A percentile compares a stretch with the other conserved stretches of the same genome.
Conservation (phyloP, 2,113 vertebrate genomes). For the Oriolus oriolus region DNA sequence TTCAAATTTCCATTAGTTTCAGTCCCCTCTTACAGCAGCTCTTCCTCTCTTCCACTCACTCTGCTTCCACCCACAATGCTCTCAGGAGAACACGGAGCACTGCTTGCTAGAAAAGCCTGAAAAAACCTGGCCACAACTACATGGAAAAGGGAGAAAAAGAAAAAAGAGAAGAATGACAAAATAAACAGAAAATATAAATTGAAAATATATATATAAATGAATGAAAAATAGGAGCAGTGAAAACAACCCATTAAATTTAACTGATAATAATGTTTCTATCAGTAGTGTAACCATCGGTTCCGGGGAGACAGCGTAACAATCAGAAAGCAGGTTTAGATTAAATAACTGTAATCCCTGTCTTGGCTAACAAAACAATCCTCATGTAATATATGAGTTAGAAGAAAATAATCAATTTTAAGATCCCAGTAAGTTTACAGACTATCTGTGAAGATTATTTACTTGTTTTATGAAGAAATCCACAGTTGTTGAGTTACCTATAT, state of each 20-base stretch:
- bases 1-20: not conserved
- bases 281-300: not conserved
- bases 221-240: not conserved
- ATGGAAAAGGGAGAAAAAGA: not conserved
- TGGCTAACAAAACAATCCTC: not conserved
- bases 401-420: not conserved
- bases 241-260: not conserved
- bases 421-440: not conserved
- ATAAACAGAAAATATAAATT: not conserved
- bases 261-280: not conserved
- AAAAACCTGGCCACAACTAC: not conserved
- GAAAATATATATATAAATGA: not conserved
- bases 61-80: not conserved
- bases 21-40: not conserved
- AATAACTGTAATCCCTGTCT: not conserved
- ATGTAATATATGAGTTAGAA: not conserved
- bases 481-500: not conserved
- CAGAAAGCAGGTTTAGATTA: not conserved
- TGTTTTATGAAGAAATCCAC: not conserved
- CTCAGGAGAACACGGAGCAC: rapidly evolving
- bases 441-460: not conserved
- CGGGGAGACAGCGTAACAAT: not conserved
- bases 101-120: not conserved
- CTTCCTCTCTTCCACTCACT: not conserved
- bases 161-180: not conserved